These are phyloP conservation scores for Pygocentrus nattereri DNA, from an alignment of 2,797 vertebrate genomes.

Conservation along the genomic window DNA sequence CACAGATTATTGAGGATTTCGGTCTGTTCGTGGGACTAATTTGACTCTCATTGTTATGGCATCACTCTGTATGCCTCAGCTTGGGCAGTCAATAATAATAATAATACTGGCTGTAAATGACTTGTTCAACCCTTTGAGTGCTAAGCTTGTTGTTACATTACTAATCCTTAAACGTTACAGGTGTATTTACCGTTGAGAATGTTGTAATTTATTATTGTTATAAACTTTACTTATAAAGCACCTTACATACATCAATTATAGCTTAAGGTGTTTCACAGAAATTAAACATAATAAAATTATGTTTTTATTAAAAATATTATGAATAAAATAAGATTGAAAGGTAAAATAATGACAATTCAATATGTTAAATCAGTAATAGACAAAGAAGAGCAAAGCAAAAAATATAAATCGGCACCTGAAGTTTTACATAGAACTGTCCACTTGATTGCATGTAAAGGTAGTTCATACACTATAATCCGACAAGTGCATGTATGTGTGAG, in stretches of 20 bases:
- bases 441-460: constrained; percentile 8
- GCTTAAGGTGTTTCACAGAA: background rate
- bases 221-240: too few species aligned
- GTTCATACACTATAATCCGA: background rate
- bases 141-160: background rate
- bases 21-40: background rate
- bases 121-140: background rate
- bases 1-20: background rate
- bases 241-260: too few species aligned
- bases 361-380: background rate
- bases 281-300: background rate
- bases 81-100: background rate
- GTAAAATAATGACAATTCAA: background rate
- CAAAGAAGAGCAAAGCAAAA: background rate
- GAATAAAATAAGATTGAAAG: background rate
- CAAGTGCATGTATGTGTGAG: constrained; percentile 9
- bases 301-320: too few species aligned
- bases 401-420: background rate
- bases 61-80: background rate
- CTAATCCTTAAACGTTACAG: too few species aligned
- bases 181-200: too few species aligned
- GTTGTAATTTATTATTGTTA: too few species aligned
- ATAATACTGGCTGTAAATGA: background rate
- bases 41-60: background rate
- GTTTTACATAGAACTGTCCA: background rate